Base-by-base conservation (phyloP, 2,888 invertebrate genomes). In the Spisula subtruncata region DNA sequence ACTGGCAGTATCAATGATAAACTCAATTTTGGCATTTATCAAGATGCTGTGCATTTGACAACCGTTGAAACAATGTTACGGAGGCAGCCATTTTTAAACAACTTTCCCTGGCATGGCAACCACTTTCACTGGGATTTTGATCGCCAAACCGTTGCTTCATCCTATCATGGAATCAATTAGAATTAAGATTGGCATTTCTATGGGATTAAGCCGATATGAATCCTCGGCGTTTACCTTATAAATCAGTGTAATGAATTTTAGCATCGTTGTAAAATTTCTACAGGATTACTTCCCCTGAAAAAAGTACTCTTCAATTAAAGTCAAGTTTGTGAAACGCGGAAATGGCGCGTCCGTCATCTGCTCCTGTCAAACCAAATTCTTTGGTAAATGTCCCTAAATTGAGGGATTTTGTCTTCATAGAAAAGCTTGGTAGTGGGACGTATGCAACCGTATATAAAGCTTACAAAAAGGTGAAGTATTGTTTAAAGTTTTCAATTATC, bases 361-460 rank as follows among this genome's bases (percentile, higher is more conserved):
- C 84, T 66, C 82, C 90, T 18, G 60, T 56, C 60, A 85, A 85
- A 85, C 85, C 91, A 25, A 51, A 71, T 75, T 85, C 93, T 20
- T 66, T 86, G 16, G 66, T 82, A 20, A 48, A 87, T 46, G 88
- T 92, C 41, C 96, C 96, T 4, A 93, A 92, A 71, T 87, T 95
- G 82, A 94, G 94, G 88, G 95, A 96, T 80, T 96, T 94, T 93
- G 94, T 96, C 41, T 95, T 96, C 89, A 95, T 96, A 35, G 96
- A 96, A 86, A 96, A 96, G 96, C 97, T 98, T 16, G 98, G 98
- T 0, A 97, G 97, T 29, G 98, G 98, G 1, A 98, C 98, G 93
- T 98, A 98, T 97, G 98, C 98, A 0, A 98, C 98, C 0, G 98
- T 99, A 0, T 98, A 98, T 96, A 98, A 98, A 97, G 98, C 98